Evolutionary conservation across 2,888 invertebrate species (phyloP), one percentile per base, ranked within the genome.

Genomic region (Sphecodes monilicornis): DNA sequence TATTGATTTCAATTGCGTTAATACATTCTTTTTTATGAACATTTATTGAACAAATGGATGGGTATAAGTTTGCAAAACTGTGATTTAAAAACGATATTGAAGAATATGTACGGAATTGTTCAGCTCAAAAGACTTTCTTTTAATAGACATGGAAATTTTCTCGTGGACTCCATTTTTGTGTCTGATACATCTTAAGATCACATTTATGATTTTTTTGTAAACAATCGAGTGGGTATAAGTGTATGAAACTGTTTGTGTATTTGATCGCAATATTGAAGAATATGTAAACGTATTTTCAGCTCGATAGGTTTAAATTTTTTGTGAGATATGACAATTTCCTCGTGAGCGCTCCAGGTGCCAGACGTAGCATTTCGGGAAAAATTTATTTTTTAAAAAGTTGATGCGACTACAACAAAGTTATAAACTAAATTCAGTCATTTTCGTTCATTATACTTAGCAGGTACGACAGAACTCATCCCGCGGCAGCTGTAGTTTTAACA

Each of bases 401-500:
- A 64, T 3, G 32, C 22, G 10, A 16, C 6, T 16, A 5, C 3
- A 64, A 32, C 64, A 22, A 46, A 46, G 66, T 50, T 68, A 36
- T 68, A 68, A 75, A 64, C 75, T 64, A 64, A 68, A 36, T 41
- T 18, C 50, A 26, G 66, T 26, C n/a, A 26, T 68, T 50, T 18
- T 50, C 46, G 68, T 76, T 64, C 66, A 26, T 46, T 46, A 46
- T 26, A 68, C 46, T 76, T 50, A 36, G 26, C 36, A 26, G 32
- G 46, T 66, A 66, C 36, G 46, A 66, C 60, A 32, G 75, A 64
- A 64, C 46, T 8, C 36, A 39, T 46, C 57, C 29, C 8, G n/a
- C 46, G 29, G 36, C 46, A 32, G 72, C 68, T 81, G 72, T 81
- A 72, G 41, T 80, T 29, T 69, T 69, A 80, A 81, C 81, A 57